These are phyloP conservation scores for Hirtodrosophila confusa DNA, from an alignment of 2,888 invertebrate genomes.

Conservation along the genomic window DNA sequence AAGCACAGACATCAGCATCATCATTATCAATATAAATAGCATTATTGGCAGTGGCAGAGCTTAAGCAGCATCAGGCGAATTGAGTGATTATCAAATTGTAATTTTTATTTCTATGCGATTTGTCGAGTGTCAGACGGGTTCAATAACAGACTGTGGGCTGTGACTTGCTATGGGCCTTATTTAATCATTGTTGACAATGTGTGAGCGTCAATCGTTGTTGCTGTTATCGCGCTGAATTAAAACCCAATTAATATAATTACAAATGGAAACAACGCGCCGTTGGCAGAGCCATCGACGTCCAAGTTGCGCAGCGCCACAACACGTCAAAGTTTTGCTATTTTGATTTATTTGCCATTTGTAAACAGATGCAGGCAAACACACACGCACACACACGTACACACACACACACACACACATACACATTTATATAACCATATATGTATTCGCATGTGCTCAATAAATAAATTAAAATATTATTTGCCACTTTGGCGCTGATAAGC, in stretches of 20 bases:
- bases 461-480: slow-evolving; percentile 77
- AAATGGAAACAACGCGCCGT: slow-evolving; percentile 80
- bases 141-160: slow-evolving; percentile 61
- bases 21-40: slow-evolving; percentile 9
- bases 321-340: slow-evolving; percentile 40
- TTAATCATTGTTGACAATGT: slow-evolving; percentile 64
- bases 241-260: slow-evolving; percentile 84
- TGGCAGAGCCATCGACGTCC: slow-evolving; percentile 32
- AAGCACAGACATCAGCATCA: slow-evolving; percentile 27
- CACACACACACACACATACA: slow-evolving; percentile 3
- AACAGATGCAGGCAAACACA: slow-evolving; percentile 15
- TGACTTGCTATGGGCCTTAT: slow-evolving; percentile 28
- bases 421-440: not conserved
- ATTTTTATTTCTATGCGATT: slow-evolving; percentile 74
- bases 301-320: no score
- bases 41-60: slow-evolving; percentile 5
- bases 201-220: slow-evolving; percentile 43
- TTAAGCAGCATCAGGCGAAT: slow-evolving; percentile 13
- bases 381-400: slow-evolving; percentile 18
- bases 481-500: slow-evolving; percentile 64
- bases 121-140: slow-evolving; percentile 77
- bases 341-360: slow-evolving; percentile 62
- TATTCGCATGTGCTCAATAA: slow-evolving; percentile 61
- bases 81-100: slow-evolving; percentile 73
- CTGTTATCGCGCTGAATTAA: slow-evolving; percentile 80